A percentile compares a stretch with the other conserved stretches of the same genome.
Conservation (phyloP, 2,888 invertebrate genomes). For the Drosophila leonis region DNA sequence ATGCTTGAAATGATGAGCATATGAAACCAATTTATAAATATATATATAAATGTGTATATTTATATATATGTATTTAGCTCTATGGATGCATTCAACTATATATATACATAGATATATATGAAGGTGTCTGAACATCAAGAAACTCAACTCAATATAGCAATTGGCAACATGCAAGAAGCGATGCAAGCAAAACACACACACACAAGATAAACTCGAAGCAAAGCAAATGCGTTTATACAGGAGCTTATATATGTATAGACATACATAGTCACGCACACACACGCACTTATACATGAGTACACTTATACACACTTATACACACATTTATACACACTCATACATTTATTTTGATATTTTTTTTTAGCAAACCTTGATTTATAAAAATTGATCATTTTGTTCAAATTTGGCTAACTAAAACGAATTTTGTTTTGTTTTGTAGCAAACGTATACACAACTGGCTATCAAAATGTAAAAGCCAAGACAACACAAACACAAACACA, state of each 20-base stretch:
- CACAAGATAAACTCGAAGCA: not conserved
- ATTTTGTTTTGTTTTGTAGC: constrained; percentile 1
- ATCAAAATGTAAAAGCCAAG: not conserved
- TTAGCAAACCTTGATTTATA: not conserved
- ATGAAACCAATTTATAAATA: not conserved
- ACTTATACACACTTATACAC: too few species aligned
- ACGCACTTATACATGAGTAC: too few species aligned
- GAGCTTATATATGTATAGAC: not conserved
- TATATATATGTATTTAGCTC: not conserved
- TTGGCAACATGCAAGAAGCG: not conserved
- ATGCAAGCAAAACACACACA: not conserved
- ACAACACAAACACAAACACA: not conserved
- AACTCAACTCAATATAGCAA: constrained; percentile 10
- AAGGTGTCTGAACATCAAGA: not conserved
- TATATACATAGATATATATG: not conserved
- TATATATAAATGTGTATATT: not conserved
- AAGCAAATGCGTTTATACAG: not conserved
- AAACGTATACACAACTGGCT: not conserved
- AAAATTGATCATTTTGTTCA: not conserved
- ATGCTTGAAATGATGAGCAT: not conserved
- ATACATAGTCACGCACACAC: not conserved
- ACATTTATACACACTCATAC: not conserved
- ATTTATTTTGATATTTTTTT: constrained; percentile 4
- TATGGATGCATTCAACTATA: not conserved
- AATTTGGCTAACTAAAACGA: not conserved